These are phyloP conservation scores for Bubo bubo DNA, from an alignment of 2,113 vertebrate genomes.

Conservation along the genomic window DNA sequence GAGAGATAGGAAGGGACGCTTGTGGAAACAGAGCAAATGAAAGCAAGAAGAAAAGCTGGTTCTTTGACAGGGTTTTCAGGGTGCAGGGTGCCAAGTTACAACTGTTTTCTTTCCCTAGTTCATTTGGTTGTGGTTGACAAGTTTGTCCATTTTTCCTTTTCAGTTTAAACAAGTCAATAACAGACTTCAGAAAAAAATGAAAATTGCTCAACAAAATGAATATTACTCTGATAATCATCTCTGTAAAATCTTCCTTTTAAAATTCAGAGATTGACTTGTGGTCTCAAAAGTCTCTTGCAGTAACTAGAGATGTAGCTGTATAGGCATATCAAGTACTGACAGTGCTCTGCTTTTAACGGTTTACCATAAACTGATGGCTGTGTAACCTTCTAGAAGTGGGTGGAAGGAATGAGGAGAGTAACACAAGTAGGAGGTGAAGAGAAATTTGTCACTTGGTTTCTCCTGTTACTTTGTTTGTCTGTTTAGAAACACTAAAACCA, in stretches of 20 bases:
- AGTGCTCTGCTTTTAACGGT: background rate
- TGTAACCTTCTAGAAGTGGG: background rate
- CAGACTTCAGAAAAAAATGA: background rate
- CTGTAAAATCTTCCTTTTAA: background rate
- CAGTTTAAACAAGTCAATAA: background rate
- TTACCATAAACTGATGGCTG: background rate
- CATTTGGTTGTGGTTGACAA: background rate
- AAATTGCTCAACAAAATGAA: background rate
- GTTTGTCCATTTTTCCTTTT: background rate
- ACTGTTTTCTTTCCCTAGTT: fast-evolving
- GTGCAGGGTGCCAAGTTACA: background rate
- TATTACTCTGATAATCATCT: background rate
- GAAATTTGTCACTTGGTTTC: background rate
- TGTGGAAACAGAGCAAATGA: background rate
- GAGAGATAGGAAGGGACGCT: background rate
- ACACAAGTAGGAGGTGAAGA: background rate
- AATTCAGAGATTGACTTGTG: background rate
- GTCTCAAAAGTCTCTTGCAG: background rate
- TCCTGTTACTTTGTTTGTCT: background rate
- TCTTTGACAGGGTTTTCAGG: background rate
- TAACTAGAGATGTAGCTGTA: background rate
- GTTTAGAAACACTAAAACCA: background rate
- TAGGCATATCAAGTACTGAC: background rate
- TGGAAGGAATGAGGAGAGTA: background rate
- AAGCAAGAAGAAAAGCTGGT: background rate